Percentiles rank a stretch among this genome's conserved stretches.
Conservation (phyloP, 2,113 vertebrate genomes). For the Pseudopipra pipra region DNA sequence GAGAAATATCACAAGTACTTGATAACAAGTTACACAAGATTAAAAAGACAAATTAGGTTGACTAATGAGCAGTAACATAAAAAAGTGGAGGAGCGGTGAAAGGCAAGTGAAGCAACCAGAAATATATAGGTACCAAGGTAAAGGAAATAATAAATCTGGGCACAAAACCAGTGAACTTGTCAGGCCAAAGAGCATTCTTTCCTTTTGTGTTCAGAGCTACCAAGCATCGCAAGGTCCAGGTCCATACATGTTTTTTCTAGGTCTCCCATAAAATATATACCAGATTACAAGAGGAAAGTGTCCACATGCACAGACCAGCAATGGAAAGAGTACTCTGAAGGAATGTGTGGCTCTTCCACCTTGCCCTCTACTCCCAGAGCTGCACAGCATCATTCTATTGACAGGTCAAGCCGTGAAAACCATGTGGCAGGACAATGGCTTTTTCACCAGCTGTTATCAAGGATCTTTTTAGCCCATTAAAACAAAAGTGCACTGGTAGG, state of each 20-base stretch:
- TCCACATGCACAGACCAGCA: neutral
- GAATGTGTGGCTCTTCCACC: neutral
- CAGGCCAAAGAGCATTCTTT: neutral
- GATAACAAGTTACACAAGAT: neutral
- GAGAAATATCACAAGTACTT: neutral
- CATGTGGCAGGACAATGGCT: neutral
- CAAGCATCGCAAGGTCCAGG: neutral
- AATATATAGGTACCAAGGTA: neutral
- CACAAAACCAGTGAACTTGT: neutral
- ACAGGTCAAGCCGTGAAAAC: neutral
- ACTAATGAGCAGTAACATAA: neutral
- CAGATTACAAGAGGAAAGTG: neutral
- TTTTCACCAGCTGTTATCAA: neutral
- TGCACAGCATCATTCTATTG: neutral
- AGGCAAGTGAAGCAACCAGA: neutral
- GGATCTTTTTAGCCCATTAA: constrained; percentile 6
- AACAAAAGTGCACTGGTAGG: neutral
- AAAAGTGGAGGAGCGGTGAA: neutral
- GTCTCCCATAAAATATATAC: neutral
- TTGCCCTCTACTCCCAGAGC: neutral
- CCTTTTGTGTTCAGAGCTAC: neutral
- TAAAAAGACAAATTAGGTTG: neutral
- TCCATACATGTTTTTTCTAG: neutral
- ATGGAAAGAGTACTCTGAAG: neutral
- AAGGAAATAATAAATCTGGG: neutral